Conservation (phyloP, 2,113 vertebrate species). For the Phyllostomus hastatus region DNA sequence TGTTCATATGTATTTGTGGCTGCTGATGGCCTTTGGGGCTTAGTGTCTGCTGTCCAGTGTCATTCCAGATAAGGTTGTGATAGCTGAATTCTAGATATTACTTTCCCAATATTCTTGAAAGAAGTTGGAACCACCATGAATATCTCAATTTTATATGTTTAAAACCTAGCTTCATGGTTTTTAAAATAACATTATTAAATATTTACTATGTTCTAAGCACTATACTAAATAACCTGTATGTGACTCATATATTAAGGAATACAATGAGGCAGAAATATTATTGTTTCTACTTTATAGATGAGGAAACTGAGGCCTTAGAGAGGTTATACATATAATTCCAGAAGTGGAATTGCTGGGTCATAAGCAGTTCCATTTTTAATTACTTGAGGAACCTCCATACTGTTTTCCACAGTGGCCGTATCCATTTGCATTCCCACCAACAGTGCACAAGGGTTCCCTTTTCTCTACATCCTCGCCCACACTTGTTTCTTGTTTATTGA, state of each 20-base stretch:
- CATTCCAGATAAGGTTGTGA: background rate
- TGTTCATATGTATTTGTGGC: background rate
- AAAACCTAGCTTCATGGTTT: background rate
- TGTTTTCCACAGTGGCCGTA: no score
- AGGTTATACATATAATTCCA: background rate
- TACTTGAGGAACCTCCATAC: no score
- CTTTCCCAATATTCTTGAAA: constrained; percentile 5
- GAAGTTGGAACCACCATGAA: background rate
- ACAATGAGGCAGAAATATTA: background rate
- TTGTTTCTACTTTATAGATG: background rate
- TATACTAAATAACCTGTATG: background rate
- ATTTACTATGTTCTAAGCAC: background rate
- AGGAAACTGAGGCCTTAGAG: background rate
- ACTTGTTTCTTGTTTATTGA: background rate
- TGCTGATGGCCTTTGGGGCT: background rate
- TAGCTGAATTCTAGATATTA: background rate
- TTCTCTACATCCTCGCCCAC: background rate
- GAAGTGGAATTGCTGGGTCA: no score
- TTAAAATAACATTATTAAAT: background rate
- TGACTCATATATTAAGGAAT: background rate
- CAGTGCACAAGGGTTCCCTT: background rate
- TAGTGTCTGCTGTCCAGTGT: background rate
- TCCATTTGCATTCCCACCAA: no score
- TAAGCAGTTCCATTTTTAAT: no score
- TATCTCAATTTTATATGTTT: background rate